Evolutionary conservation across 2,113 vertebrate species (phyloP).

Genomic region (Caranx melampygus): DNA sequence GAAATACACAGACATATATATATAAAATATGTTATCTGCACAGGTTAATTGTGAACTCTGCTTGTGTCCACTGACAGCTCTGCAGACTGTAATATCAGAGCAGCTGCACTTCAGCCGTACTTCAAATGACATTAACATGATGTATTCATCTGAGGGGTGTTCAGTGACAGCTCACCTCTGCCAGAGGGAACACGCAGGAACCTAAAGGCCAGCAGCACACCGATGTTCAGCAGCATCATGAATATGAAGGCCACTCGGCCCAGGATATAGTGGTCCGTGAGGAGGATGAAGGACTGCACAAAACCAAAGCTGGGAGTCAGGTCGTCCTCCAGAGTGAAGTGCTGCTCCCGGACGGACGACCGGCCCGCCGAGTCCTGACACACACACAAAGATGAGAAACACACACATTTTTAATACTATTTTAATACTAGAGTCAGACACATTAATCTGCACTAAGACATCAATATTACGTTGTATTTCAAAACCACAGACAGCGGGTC

Average conservation of each 20-base stretch:
- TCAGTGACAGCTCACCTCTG: conserved; percentile 83
- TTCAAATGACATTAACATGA: neutral
- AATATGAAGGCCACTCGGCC: conserved; percentile 86
- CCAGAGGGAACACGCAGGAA: conserved; percentile 79
- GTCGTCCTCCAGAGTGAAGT: conserved; percentile 89
- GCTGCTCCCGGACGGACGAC: conserved; percentile 81
- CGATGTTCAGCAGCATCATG: conserved; percentile 85
- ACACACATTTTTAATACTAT: neutral
- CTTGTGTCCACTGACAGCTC: neutral
- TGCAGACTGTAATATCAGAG: neutral
- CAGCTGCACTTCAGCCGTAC: neutral
- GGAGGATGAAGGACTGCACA: conserved; percentile 91
- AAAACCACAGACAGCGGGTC: neutral
- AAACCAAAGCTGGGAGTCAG: conserved; percentile 88
- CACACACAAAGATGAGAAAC: neutral
- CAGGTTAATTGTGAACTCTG: neutral
- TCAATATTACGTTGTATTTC: neutral
- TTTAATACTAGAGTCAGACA: neutral
- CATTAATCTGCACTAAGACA: neutral
- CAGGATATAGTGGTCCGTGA: conserved; percentile 90
- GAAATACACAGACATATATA: neutral
- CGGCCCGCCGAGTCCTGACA: conserved; percentile 89
- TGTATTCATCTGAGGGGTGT: neutral
- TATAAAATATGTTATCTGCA: neutral
- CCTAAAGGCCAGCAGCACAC: conserved; percentile 87